phyloP scores from a whole-genome alignment of 2,113 vertebrate genomes.

The Dinomys branickii region DNA sequence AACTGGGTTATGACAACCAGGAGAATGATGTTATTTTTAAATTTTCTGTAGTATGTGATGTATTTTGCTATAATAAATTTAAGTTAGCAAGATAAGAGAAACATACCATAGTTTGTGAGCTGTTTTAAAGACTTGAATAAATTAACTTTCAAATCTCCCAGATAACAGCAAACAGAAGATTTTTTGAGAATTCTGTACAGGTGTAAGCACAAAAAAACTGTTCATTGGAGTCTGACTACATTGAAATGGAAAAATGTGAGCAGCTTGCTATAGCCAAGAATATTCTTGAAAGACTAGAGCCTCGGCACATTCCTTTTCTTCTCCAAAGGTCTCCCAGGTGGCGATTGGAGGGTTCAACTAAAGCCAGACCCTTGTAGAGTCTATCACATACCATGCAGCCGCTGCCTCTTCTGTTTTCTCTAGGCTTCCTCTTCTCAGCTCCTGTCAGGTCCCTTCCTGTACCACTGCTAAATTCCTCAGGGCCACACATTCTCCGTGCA shows the following conservation, averaged over 20 bases:
- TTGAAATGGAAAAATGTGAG: neutral
- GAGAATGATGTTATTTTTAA: neutral
- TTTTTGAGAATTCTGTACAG: neutral
- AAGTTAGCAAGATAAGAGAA: slow-evolving; percentile 16
- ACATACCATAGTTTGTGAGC: neutral
- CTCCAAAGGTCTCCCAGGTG: neutral
- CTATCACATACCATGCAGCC: fast-evolving
- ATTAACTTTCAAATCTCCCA: neutral
- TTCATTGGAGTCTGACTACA: neutral
- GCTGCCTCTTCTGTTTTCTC: neutral
- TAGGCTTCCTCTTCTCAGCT: neutral
- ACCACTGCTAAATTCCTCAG: neutral
- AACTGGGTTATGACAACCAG: neutral
- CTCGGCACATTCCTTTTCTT: neutral
- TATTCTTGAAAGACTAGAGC: neutral
- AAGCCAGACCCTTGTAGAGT: neutral
- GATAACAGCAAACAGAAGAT: slow-evolving; percentile 5
- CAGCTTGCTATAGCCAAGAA: neutral
- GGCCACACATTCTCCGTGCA: neutral
- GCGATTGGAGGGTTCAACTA: neutral
- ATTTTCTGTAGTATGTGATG: neutral
- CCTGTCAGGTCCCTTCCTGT: neutral
- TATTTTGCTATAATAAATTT: neutral
- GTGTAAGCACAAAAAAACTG: neutral
- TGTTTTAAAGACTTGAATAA: slow-evolving; percentile 1